phyloP scores from a whole-genome alignment of 1,140 invertebrate species.

The Bilobella aurantiaca region DNA sequence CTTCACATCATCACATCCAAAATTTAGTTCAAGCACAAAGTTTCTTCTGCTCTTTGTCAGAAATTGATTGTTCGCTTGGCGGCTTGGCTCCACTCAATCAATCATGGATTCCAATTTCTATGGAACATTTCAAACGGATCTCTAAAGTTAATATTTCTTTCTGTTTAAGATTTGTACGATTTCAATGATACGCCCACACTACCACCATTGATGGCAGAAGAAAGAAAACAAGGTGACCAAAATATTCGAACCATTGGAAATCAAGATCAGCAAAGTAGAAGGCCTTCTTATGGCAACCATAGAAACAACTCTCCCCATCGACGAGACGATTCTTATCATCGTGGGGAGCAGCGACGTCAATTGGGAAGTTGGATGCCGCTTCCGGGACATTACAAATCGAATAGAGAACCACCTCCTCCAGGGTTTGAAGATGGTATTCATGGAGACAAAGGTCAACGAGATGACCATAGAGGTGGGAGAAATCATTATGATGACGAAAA shows the following conservation, averaged over 20 bases:
- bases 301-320: slow-evolving; percentile 4
- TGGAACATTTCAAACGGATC: too few relatives aligned
- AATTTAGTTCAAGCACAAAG: too few relatives aligned
- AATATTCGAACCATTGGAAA: slow-evolving; percentile 23
- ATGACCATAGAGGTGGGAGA: not conserved
- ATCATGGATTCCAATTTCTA: too few relatives aligned
- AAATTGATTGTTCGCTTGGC: too few relatives aligned
- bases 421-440: slow-evolving; percentile 23
- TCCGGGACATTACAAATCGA: slow-evolving; percentile 3
- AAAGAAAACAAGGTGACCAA: slow-evolving; percentile 11
- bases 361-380: slow-evolving; percentile 14
- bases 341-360: slow-evolving; percentile 1
- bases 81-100: too few relatives aligned
- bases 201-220: slow-evolving; percentile 19
- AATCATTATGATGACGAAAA: slow-evolving; percentile 7
- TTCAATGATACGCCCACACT: slow-evolving; percentile 32
- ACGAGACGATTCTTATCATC: not conserved
- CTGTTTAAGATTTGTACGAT: slow-evolving; percentile 28
- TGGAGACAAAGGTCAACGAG: slow-evolving; percentile 1
- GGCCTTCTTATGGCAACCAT: not conserved
- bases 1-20: too few relatives aligned
- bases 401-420: slow-evolving; percentile 19
- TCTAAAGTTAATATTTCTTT: too few relatives aligned
- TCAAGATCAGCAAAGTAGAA: slow-evolving; percentile 9
- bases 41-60: too few relatives aligned